phyloP scores from a whole-genome alignment of 2,888 invertebrate species.

The Drosophila emarginata region DNA sequence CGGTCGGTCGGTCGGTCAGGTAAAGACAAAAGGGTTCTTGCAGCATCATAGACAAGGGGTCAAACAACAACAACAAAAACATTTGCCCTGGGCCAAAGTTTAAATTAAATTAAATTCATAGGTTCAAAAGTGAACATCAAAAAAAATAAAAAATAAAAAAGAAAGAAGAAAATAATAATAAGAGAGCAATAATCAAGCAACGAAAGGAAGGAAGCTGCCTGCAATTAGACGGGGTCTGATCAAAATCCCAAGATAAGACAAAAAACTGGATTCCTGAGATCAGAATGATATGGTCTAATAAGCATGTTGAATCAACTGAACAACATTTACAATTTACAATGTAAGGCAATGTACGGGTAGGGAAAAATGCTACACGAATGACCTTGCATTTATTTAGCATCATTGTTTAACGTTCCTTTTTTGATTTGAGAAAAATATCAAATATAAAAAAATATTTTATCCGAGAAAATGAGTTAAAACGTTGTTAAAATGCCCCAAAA shows the following conservation, averaged over 20 bases:
- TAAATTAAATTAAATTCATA: constrained; percentile 73
- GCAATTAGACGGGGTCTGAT: constrained; percentile 15
- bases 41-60: constrained; percentile 54
- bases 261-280: constrained; percentile 34
- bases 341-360: not conserved
- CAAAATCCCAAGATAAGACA: constrained; percentile 43
- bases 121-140: constrained; percentile 60
- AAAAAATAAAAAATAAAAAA: constrained; percentile 38
- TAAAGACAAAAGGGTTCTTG: constrained; percentile 59
- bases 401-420: too few relatives aligned
- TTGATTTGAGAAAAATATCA: too few relatives aligned
- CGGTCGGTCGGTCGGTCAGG: constrained; percentile 39
- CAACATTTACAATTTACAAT: constrained; percentile 14
- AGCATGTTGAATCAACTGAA: constrained; percentile 6
- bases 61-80: constrained; percentile 52
- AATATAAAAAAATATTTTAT: too few relatives aligned
- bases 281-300: constrained; percentile 26
- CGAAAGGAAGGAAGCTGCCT: constrained; percentile 3
- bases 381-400: not conserved
- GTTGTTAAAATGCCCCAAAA: too few relatives aligned
- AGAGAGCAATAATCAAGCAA: constrained; percentile 10
- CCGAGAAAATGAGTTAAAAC: too few relatives aligned
- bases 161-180: constrained; percentile 13
- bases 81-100: constrained; percentile 60
- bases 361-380: not conserved